phyloP scores from a whole-genome alignment of 1,140 invertebrate genomes.

The Linepithema humile region DNA sequence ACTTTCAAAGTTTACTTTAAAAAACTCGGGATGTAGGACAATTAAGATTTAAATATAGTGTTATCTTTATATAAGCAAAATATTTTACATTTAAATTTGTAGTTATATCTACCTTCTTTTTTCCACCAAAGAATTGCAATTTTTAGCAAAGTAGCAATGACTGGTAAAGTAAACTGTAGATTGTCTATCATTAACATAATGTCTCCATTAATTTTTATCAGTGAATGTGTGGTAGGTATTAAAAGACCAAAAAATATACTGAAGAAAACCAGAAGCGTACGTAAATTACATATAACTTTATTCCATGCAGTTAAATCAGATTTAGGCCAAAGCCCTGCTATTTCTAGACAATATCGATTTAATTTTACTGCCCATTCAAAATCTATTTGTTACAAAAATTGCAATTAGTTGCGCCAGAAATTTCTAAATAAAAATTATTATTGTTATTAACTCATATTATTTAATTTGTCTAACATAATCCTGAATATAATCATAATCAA shows the following conservation, averaged over 20 bases:
- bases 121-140: neutral
- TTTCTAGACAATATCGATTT: neutral
- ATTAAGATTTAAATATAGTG: no score
- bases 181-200: slow-evolving; percentile 3
- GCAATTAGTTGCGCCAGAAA: no score
- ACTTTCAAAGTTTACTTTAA: no score
- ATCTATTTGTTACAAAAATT: no score
- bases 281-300: neutral
- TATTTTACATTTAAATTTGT: neutral
- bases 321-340: slow-evolving; percentile 15
- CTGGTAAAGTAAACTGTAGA: neutral
- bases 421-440: no score
- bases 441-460: no score
- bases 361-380: no score
- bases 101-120: neutral
- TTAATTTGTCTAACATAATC: no score
- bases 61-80: no score
- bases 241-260: neutral
- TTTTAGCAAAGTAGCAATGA: neutral
- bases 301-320: neutral
- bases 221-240: neutral
- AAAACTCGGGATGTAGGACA: no score
- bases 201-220: neutral
- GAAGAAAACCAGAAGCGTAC: neutral
- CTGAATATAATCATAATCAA: no score